A percentile compares a stretch with the other conserved stretches of the same genome.
phyloP scores from a whole-genome alignment of 2,113 vertebrate genomes.

The Chlorodrepanis virens region DNA sequence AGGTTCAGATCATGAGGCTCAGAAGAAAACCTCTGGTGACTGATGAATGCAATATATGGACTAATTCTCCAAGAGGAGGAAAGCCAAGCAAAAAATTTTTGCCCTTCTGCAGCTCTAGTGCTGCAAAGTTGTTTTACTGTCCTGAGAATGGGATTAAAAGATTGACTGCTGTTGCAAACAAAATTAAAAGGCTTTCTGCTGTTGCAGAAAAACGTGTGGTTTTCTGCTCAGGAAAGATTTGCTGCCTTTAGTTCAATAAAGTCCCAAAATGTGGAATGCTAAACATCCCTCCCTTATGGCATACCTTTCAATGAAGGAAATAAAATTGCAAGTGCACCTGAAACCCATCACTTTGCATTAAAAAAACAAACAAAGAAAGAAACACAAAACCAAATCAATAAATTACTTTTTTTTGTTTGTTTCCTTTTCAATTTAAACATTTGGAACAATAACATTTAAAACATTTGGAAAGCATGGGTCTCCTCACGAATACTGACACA shows the following conservation, averaged over 20 bases:
- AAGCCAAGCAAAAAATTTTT: not conserved
- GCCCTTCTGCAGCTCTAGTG: not conserved
- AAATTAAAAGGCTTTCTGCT: not conserved
- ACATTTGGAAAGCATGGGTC: not conserved
- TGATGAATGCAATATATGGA: not conserved
- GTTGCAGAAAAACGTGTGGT: not conserved
- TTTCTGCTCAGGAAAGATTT: not conserved
- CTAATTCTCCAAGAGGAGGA: not conserved
- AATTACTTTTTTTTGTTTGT: not conserved
- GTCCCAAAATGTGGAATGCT: not conserved
- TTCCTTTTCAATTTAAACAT: not conserved
- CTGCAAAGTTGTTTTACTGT: not conserved
- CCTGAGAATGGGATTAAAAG: not conserved
- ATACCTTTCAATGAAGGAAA: not conserved
- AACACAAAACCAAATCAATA: not conserved
- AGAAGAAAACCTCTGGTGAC: not conserved
- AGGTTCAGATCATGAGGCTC: slow-evolving; percentile 24
- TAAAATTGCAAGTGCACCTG: not conserved
- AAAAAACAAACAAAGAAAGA: not conserved
- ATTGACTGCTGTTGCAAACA: not conserved
- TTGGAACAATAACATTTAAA: not conserved
- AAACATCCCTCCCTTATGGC: not conserved
- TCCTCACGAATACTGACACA: not conserved
- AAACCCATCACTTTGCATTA: not conserved
- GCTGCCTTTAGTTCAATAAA: not conserved